These are phyloP conservation scores for Artibeus jamaicensis DNA, from an alignment of 2,797 vertebrate genomes.

Conservation along the genomic window DNA sequence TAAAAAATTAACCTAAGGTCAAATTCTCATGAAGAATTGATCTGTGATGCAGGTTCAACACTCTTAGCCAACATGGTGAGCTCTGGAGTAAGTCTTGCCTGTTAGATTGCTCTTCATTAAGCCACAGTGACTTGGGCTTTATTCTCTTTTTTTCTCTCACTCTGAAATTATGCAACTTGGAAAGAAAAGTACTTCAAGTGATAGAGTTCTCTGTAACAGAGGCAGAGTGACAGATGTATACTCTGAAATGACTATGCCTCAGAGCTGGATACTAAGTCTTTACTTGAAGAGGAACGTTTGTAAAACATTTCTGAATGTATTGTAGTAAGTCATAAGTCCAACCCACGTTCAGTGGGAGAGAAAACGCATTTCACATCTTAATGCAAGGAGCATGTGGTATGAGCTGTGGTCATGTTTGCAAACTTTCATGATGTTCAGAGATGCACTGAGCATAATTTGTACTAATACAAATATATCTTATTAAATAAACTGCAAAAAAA, in stretches of 20 bases:
- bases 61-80: background rate
- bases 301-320: background rate
- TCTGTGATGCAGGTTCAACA: background rate
- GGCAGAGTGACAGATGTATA: background rate
- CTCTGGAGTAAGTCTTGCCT: background rate
- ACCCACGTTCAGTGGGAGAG: background rate
- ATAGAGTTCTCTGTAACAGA: background rate
- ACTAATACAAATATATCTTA: background rate
- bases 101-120: background rate
- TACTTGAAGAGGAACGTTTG: background rate
- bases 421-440: background rate
- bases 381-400: background rate
- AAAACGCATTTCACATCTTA: background rate
- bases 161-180: background rate
- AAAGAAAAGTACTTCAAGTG: background rate
- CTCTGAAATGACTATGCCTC: background rate
- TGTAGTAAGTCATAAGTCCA: background rate
- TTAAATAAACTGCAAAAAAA: background rate
- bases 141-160: background rate
- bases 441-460: background rate
- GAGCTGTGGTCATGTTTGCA: background rate
- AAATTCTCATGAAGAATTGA: background rate
- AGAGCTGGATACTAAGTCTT: background rate
- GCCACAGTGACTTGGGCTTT: background rate
- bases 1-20: conserved; percentile 14